Conservation (phyloP, 2,888 invertebrate species). For the Sturmia bella region DNA sequence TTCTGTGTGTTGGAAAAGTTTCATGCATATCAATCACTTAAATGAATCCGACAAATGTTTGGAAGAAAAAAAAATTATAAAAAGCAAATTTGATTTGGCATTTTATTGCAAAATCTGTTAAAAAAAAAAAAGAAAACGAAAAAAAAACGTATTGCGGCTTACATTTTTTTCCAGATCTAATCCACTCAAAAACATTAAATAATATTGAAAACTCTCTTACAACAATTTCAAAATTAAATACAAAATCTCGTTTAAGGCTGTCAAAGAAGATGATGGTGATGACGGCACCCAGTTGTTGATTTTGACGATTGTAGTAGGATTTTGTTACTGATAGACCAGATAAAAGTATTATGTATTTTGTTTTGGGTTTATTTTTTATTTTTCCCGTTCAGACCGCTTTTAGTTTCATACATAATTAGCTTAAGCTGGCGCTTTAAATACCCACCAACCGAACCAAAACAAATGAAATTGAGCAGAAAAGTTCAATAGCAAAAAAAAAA, state of each 20-base stretch:
- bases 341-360: conserved; percentile 43
- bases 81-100: conserved; percentile 62
- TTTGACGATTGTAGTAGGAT: conserved; percentile 40
- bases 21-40: conserved; percentile 61
- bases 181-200: conserved; percentile 36
- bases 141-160: neutral
- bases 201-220: conserved; percentile 55
- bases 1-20: conserved; percentile 12
- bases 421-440: conserved; percentile 54
- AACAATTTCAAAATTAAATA: conserved; percentile 27
- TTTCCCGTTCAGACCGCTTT: neutral
- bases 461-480: conserved; percentile 49
- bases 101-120: conserved; percentile 61
- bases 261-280: conserved; percentile 56
- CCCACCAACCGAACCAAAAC: conserved; percentile 1
- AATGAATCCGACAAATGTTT: conserved; percentile 62
- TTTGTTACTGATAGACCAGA: conserved; percentile 60
- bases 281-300: conserved; percentile 38
- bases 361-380: neutral
- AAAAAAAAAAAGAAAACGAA: conserved; percentile 13
- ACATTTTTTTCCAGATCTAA: conserved; percentile 7
- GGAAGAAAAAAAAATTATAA: conserved; percentile 11
- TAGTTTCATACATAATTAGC: conserved; percentile 40
- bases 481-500: conserved; percentile 30
- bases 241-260: conserved; percentile 27